A percentile compares a stretch with the other conserved stretches of the same genome.
Evolutionary conservation across 1,140 invertebrate genomes (phyloP).

Genomic region (Galendromus occidentalis): DNA sequence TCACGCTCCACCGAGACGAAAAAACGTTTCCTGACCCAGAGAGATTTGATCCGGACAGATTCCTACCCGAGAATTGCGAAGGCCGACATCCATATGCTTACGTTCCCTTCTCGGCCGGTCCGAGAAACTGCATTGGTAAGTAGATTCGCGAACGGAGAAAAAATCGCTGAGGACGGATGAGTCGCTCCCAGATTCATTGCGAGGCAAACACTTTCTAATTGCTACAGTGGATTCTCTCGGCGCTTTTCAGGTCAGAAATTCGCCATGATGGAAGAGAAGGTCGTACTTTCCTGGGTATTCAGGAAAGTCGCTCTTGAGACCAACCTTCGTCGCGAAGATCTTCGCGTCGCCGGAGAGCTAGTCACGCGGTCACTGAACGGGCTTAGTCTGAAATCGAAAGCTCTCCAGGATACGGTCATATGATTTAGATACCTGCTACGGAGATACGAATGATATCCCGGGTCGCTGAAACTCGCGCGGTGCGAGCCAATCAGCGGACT

Average conservation of each 20-base stretch:
- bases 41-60: conserved; percentile 35
- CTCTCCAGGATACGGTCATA: neutral
- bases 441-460: neutral
- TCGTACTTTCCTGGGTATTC: conserved; percentile 30
- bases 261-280: conserved; percentile 34
- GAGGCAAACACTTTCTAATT: neutral
- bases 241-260: conserved; percentile 19
- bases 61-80: conserved; percentile 25
- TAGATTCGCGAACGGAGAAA: neutral
- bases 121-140: conserved; percentile 29
- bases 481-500: neutral
- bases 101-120: conserved; percentile 28
- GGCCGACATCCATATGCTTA: conserved; percentile 28
- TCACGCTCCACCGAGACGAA: conserved; percentile 21
- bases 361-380: conserved; percentile 21
- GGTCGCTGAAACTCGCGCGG: neutral
- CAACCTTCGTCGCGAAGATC: conserved; percentile 18
- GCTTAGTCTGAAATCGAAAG: conserved; percentile 12
- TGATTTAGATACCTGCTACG: neutral
- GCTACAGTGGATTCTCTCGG: neutral
- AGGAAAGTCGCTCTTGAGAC: conserved; percentile 19
- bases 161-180: neutral
- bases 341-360: conserved; percentile 21
- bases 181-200: neutral
- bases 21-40: conserved; percentile 33